Evolutionary conservation across 2,113 vertebrate species (phyloP).

Genomic region (Arothron firmamentum): DNA sequence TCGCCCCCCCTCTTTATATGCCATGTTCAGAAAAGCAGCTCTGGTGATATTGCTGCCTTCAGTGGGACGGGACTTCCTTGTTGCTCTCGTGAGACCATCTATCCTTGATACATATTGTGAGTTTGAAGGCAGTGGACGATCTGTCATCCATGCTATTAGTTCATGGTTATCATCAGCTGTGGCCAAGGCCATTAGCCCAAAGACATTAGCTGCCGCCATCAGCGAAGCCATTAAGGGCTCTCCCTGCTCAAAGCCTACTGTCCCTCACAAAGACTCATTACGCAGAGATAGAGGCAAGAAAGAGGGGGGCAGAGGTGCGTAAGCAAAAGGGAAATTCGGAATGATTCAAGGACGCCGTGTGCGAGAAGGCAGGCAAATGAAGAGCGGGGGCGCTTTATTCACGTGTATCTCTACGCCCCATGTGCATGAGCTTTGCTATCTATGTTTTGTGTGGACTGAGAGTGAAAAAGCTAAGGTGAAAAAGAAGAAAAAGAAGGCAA

Average conservation of each 20-base stretch:
- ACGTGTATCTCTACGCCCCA: conserved; percentile 9
- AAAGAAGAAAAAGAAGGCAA: no score
- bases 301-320: conserved; percentile 17
- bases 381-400: conserved; percentile 30
- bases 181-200: conserved; percentile 65
- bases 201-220: conserved; percentile 67
- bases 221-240: conserved; percentile 60
- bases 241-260: conserved; percentile 58
- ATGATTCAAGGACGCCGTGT: not conserved
- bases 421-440: not conserved
- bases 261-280: conserved; percentile 67
- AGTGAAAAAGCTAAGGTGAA: no score
- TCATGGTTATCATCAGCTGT: conserved; percentile 58
- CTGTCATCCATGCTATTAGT: conserved; percentile 63
- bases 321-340: conserved; percentile 18
- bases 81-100: conserved; percentile 49
- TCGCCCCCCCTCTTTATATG: conserved; percentile 37
- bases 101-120: conserved; percentile 42
- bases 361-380: conserved; percentile 1
- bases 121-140: conserved; percentile 53
- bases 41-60: conserved; percentile 37
- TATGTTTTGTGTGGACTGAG: no score
- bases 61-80: conserved; percentile 31
- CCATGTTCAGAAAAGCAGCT: conserved; percentile 29
- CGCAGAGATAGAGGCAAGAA: conserved; percentile 12